Base-by-base conservation (phyloP, 2,113 vertebrate species). In the Pelecanoides urinatrix region DNA sequence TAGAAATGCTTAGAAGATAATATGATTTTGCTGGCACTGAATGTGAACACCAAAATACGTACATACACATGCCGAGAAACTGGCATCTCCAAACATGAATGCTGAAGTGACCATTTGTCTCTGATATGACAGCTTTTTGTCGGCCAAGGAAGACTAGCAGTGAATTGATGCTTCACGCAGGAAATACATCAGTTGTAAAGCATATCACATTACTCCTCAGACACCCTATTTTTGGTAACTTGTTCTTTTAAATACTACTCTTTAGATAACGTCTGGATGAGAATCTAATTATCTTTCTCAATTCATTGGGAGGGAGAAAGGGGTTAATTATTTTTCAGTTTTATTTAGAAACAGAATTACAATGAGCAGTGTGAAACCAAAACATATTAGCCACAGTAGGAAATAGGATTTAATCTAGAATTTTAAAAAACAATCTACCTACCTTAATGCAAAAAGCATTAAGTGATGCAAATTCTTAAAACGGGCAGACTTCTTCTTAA, bases 1-100 rank as follows among this genome's bases (percentile, higher is more conserved):
- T 29, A 45, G 47, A 93, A 80, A 38, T 30, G 21, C 65, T 88
- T n/a, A 50, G 30, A 38, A n/a, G 29, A 49, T 44, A 23, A 36
- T 18, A 40, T 11, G 66, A 56, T 67, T 88, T 85, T 65, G 14
- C 36, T 27, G 27, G 30, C 50, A 73, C 36, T 74, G 58, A 70
- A 23, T 8, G 22, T 16, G 65, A 63, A 45, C 59, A 55, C 20
- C 15, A 18, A 66, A 70, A 53, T 29, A 30, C 0, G 2, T 16
- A 68, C 0, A 0, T 4, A 10, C 4, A 18, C 2, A 2, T 40
- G 61, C 22, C 0, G 1, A 72, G 81, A 59, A 4, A 6, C 22
- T 1, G 1, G 34, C 23, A 68, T 44, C 32, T 89, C 71, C 1
- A 0, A 71, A 44, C 27, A 63, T 11, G 45, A 92, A 76, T 52